These are phyloP conservation scores for Brachycybe producta DNA, from an alignment of 2,888 invertebrate species.

Conservation along the genomic window DNA sequence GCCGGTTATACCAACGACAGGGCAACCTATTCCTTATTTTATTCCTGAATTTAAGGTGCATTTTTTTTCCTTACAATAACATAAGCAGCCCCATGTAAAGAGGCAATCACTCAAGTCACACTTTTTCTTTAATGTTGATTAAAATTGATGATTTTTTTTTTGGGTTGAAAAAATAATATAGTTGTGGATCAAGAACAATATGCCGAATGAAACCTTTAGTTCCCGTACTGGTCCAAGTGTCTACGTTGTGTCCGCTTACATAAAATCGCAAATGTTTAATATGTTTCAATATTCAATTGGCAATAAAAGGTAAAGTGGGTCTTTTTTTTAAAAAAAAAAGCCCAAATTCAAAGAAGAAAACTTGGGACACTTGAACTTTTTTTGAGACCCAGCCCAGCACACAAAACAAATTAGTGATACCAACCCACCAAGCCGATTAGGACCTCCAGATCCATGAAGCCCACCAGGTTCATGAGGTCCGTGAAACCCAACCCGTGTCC, in stretches of 20 bases:
- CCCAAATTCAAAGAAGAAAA: no score
- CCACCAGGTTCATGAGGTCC: no score
- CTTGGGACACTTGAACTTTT: no score
- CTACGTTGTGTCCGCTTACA: conserved; percentile 3
- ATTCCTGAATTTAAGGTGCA: conserved; percentile 12
- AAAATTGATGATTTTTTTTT: not conserved
- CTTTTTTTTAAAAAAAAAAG: not conserved
- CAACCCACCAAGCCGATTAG: no score
- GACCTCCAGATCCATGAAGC: no score
- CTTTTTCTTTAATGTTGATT: not conserved
- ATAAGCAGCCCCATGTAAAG: not conserved
- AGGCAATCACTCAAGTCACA: not conserved
- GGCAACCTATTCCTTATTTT: conserved; percentile 2
- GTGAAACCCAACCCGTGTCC: no score
- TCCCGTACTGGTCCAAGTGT: conserved; percentile 9
- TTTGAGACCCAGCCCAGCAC: not conserved
- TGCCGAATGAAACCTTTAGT: conserved; percentile 1
- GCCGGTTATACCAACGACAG: conserved; percentile 6
- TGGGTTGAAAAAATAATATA: not conserved
- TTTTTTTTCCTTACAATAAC: not conserved
- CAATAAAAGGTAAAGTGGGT: conserved; percentile 9
- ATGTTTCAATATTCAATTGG: conserved; percentile 10
- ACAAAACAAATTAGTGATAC: no score
- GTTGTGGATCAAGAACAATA: conserved; percentile 7
- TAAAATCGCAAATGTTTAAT: conserved; percentile 5